Evolutionary conservation across 2,797 vertebrate genomes (phyloP), one percentile per base, ranked within the genome.

Genomic region (Cossypha heuglini): DNA sequence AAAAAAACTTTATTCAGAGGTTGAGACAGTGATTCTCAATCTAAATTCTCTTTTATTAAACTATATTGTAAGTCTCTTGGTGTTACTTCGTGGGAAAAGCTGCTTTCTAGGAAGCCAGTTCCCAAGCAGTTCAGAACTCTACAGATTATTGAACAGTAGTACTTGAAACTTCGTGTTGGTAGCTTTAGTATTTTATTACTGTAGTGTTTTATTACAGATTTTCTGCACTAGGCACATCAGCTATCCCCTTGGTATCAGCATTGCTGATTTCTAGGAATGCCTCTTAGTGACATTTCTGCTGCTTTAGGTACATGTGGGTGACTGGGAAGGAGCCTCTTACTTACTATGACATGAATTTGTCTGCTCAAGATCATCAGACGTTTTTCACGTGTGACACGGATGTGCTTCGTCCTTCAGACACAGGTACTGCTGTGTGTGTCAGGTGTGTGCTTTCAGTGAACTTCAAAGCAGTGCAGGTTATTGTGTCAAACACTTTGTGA

Each of bases 271-370:
- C 37, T 35, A 14, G 33, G 57, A 89, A 9, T 19, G 42, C 16
- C 40, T 88, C 52, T 93, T 25, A 57, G 46, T 96, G 86, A 64
- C 15, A 75, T 66, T 92, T 93, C 64, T 97, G 31, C 88, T 42
- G 1, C 79, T 83, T 18, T 96, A 99, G 99, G 94, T 99, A 99
- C 95, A 99, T 99, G 52, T 99, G 99, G 99, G 99, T 99, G 93
- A 99, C 99, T 21, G 99, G 99, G 76, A 99, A 99, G 97, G 99
- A 99, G 81, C 99, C 99, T 28, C 98, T 99, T 94, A 99, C 99
- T 0, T 99, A 99, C 95, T 99, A 99, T 64, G 99, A 99, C 93
- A 99, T 99, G 99, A 99, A 99, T 94, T 97, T 99, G 92, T 99
- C 99, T 69, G 99, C 99, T 96, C 99, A 99, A 96, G 99, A 99